A percentile compares a stretch with the other conserved stretches of the same genome.
Conservation (phyloP, 1,140 invertebrate genomes). For the Homalodisca vitripennis region DNA sequence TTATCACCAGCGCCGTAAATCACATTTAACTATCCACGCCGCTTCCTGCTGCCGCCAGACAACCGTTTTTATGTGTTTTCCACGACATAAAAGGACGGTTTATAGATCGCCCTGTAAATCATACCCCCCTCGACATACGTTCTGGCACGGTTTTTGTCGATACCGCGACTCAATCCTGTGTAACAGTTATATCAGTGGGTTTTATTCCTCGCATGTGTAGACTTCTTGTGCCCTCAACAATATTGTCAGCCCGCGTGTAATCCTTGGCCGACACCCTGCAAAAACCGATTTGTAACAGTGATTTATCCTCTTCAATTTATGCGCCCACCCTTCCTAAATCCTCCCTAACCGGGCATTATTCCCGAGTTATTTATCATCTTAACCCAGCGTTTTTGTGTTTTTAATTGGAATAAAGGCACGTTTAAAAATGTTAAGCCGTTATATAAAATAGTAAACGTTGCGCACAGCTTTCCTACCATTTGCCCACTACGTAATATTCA, state of each 20-base stretch:
- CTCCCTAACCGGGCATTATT: slow-evolving; percentile 10
- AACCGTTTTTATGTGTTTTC: slow-evolving; percentile 33
- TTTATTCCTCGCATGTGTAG: no score
- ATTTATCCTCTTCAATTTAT: slow-evolving; percentile 10
- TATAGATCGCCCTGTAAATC: slow-evolving; percentile 28
- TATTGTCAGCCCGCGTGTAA: not conserved
- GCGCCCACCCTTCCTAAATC: slow-evolving; percentile 9
- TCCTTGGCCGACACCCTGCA: not conserved
- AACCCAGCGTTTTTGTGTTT: not conserved
- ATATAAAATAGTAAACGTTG: no score
- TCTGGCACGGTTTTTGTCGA: slow-evolving; percentile 13
- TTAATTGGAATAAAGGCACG: slow-evolving; percentile 1
- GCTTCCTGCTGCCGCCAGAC: slow-evolving; percentile 27
- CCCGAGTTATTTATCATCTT: slow-evolving; percentile 1
- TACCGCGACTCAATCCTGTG: slow-evolving; percentile 2
- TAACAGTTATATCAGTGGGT: slow-evolving; percentile 15
- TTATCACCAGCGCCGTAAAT: slow-evolving; percentile 30
- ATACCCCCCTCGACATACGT: slow-evolving; percentile 19
- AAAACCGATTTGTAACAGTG: slow-evolving; percentile 19
- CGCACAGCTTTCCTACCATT: no score
- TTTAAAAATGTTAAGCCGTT: no score
- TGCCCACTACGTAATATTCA: no score
- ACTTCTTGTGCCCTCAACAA: not conserved
- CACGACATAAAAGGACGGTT: slow-evolving; percentile 33
- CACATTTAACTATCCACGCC: slow-evolving; percentile 34